Base-by-base conservation (phyloP, 2,888 invertebrate species). In the Philereme vetulata region DNA sequence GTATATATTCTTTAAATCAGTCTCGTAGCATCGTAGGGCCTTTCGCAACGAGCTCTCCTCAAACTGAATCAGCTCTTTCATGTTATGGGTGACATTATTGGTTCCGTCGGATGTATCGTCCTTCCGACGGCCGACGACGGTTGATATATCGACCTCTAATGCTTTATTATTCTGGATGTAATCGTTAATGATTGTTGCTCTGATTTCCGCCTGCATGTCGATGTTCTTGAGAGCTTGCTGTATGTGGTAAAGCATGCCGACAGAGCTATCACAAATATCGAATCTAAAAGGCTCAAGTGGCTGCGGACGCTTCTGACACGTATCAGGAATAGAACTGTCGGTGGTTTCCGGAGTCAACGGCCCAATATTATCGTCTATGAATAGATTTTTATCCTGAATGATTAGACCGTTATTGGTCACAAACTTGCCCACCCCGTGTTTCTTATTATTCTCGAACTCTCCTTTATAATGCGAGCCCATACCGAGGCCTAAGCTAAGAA, bases 401-500 rank as follows among this genome's bases (percentile, higher is more conserved):
- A 90, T 85, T 5, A 87, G 76, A 9, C 94, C 94, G 71, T 93
- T 93, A 54, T 93, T 94, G 21, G 94, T 93, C 52, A 93, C 80
- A 60, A 94, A 80, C 60, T 84, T 84, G 2, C 94, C 94, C 0
- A 78, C 70, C 0, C 94, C 94, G 63, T 94, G 90, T 73, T 94
- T 94, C 65, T 87, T 85, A 75, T 94, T 93, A 46, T 90, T 75
- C 67, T 85, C 83, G 81, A 93, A 94, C 36, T 90, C 82, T 36
- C 94, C 94, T 66, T 88, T 92, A 67, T 94, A 93, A 74, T 87
- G 88, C 0, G 93, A 89, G 1, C 94, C 94, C 48, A 93, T 81
- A 3, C 91, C 88, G 4, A 90, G 81, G 4, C 94, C 94, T 46
- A 94, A 84, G 68, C 90, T 78, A 33, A 90, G 65, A 36, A 82